Percentiles rank a stretch among this genome's conserved stretches.
Conservation (phyloP, 2,113 vertebrate species). For the Laticauda colubrina region DNA sequence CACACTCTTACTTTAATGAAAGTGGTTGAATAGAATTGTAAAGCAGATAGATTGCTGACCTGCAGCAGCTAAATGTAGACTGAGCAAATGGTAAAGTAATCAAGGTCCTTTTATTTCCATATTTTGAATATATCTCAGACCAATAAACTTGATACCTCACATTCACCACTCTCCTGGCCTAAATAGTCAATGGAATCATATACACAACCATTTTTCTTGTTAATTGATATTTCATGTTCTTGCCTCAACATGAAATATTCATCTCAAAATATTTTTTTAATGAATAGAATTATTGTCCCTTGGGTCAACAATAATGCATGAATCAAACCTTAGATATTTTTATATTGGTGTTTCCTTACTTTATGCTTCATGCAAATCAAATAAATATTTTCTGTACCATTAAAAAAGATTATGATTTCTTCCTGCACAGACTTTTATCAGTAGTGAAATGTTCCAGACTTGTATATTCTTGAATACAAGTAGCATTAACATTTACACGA, state of each 20-base stretch:
- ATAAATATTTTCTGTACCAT: background rate
- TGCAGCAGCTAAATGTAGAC: background rate
- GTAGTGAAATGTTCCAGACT: background rate
- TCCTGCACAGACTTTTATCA: background rate
- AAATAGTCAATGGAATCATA: background rate
- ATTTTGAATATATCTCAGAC: background rate
- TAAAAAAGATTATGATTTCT: background rate
- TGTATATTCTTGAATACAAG: background rate
- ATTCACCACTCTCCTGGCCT: background rate
- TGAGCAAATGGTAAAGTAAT: background rate
- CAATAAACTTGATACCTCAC: background rate
- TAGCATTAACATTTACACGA: background rate
- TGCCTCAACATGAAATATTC: background rate
- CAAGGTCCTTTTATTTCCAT: background rate
- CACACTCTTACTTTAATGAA: background rate
- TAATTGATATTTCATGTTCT: background rate
- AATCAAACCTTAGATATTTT: background rate
- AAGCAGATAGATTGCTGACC: background rate
- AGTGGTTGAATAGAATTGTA: background rate
- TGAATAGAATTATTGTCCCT: background rate
- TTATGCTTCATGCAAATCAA: conserved; percentile 14
- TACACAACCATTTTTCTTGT: background rate
- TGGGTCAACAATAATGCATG: background rate
- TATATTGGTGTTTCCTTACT: background rate
- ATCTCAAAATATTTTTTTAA: background rate